Conservation (phyloP, 1,140 invertebrate species). For the Polyergus mexicanus region DNA sequence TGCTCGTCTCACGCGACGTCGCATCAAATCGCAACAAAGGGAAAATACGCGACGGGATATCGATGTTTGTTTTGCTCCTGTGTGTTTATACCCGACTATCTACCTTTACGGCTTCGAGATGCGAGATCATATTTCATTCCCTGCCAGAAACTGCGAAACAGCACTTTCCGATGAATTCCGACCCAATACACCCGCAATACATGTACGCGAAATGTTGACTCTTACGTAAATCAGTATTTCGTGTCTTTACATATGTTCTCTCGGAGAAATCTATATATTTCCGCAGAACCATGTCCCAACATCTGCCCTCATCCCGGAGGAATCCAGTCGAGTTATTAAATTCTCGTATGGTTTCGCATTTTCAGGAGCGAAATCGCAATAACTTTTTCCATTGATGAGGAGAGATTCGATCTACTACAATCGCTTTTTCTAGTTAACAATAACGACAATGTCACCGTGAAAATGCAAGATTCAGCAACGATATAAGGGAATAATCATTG, state of each 20-base stretch:
- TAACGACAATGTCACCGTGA: neutral
- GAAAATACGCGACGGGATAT: neutral
- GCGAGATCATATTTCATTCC: conserved; percentile 45
- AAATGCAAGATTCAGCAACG: neutral
- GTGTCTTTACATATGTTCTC: conserved; percentile 58
- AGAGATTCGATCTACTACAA: neutral
- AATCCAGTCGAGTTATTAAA: conserved; percentile 62
- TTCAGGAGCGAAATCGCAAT: neutral
- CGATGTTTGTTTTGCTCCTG: neutral
- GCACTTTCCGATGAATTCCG: conserved; percentile 68
- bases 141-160: conserved; percentile 41
- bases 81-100: neutral
- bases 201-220: conserved; percentile 23
- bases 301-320: conserved; percentile 32
- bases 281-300: conserved; percentile 33
- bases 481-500: neutral
- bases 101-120: neutral
- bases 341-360: conserved; percentile 49
- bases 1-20: neutral
- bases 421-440: neutral
- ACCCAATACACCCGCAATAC: conserved; percentile 10
- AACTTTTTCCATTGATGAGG: conserved; percentile 14
- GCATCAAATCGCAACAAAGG: neutral
- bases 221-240: conserved; percentile 44
- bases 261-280: neutral